Percentiles rank a stretch among this genome's conserved stretches.
phyloP scores from a whole-genome alignment of 2,113 vertebrate genomes.

The Hemibagrus wyckioides region DNA sequence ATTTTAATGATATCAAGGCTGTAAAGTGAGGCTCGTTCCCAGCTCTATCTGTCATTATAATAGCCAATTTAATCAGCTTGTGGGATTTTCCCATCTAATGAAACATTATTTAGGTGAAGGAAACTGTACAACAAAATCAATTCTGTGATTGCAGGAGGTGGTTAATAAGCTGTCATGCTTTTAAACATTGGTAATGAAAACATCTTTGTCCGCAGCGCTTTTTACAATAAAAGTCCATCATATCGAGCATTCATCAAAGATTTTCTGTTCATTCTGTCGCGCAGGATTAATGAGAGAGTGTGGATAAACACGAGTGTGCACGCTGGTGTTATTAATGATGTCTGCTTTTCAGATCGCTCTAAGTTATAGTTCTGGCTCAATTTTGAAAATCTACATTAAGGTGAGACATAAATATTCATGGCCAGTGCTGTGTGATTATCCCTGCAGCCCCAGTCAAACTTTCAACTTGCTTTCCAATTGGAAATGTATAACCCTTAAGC shows the following conservation, averaged over 20 bases:
- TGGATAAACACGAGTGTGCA: background rate
- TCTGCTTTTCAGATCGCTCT: background rate
- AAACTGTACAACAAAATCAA: background rate
- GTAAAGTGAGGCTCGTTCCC: background rate
- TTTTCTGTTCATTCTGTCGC: background rate
- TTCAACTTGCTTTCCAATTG: background rate
- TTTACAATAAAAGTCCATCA: background rate
- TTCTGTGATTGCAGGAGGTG: background rate
- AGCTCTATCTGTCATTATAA: background rate
- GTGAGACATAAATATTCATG: slow-evolving; percentile 13
- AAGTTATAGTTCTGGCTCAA: background rate
- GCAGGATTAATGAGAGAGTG: background rate
- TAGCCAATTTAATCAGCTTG: background rate
- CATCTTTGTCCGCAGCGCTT: background rate
- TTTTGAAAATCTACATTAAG: background rate
- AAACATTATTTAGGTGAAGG: background rate
- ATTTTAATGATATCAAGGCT: background rate
- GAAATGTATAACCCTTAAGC: slow-evolving; percentile 15
- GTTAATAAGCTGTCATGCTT: background rate
- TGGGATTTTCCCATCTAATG: background rate
- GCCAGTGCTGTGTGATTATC: background rate
- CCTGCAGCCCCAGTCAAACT: background rate
- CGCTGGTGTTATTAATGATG: background rate
- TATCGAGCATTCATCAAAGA: background rate
- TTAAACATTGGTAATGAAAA: background rate